Evolutionary conservation across 2,113 vertebrate species (phyloP).

Genomic region (Salvelinus alpinus): DNA sequence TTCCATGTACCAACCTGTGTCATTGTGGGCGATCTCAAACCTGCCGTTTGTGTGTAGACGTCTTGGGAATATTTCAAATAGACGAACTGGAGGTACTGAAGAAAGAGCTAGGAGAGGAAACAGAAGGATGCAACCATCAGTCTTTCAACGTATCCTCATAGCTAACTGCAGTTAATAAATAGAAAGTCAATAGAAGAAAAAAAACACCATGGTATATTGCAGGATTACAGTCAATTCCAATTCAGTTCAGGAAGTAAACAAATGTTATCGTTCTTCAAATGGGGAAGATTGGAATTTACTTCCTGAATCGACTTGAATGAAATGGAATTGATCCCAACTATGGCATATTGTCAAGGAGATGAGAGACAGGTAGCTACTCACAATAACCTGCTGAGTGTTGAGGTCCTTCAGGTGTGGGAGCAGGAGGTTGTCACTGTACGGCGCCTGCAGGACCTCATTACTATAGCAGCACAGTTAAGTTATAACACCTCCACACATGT

Average conservation of each 20-base stretch:
- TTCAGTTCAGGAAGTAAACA: too few species aligned
- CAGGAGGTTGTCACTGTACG: slow-evolving; percentile 85
- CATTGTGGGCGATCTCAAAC: slow-evolving; percentile 74
- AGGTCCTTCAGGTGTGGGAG: slow-evolving; percentile 92
- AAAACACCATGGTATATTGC: too few species aligned
- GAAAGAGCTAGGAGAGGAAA: slow-evolving; percentile 80
- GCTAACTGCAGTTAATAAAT: too few species aligned
- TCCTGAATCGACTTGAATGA: too few species aligned
- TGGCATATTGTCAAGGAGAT: neutral
- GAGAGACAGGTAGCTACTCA: slow-evolving; percentile 69
- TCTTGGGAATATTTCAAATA: slow-evolving; percentile 84
- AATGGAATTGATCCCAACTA: too few species aligned
- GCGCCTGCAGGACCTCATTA: slow-evolving; percentile 85
- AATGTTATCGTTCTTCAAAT: too few species aligned
- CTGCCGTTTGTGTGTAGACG: slow-evolving; percentile 65
- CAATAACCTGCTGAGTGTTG: slow-evolving; percentile 79
- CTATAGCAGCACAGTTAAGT: slow-evolving; percentile 77
- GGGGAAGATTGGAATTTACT: too few species aligned
- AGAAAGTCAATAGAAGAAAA: too few species aligned
- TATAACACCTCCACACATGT: slow-evolving; percentile 1
- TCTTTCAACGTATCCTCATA: too few species aligned
- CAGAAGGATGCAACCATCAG: too few species aligned
- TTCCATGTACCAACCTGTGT: slow-evolving; percentile 79
- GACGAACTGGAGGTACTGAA: slow-evolving; percentile 89
- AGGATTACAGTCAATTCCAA: too few species aligned